phyloP scores from a whole-genome alignment of 2,797 vertebrate genomes.

The Mus minutoides region DNA sequence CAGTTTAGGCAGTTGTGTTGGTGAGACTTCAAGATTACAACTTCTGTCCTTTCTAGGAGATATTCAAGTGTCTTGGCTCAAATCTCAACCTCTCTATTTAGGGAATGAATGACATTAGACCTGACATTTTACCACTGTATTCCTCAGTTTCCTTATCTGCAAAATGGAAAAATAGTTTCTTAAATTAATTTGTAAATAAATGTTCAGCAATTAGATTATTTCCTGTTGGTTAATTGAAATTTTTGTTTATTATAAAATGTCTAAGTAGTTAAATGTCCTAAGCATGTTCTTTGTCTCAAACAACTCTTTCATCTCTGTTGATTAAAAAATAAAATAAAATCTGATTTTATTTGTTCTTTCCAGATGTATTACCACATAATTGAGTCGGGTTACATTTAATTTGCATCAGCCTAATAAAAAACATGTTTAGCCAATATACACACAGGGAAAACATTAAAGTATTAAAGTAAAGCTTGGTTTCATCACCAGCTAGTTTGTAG shows the following conservation, averaged over 20 bases:
- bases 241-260: neutral
- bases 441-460: neutral
- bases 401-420: slow-evolving; percentile 72
- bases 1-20: neutral
- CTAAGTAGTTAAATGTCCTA: neutral
- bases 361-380: slow-evolving; percentile 1
- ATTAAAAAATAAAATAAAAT: neutral
- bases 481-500: slow-evolving; percentile 34
- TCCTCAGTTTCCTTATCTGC: neutral
- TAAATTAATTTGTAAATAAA: neutral
- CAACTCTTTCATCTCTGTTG: neutral
- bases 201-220: neutral
- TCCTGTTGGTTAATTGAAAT: neutral
- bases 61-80: neutral
- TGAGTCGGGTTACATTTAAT: slow-evolving; percentile 55
- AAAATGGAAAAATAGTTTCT: neutral
- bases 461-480: slow-evolving; percentile 42
- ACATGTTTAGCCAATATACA: slow-evolving; percentile 28
- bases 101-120: neutral
- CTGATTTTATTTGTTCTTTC: neutral
- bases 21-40: too few relatives aligned
- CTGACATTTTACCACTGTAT: neutral
- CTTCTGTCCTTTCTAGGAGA: neutral
- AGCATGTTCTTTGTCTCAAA: neutral
- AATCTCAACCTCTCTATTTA: neutral